Evolutionary conservation across 2,113 vertebrate genomes (phyloP).

Genomic region (Phrynosoma platyrhinos): DNA sequence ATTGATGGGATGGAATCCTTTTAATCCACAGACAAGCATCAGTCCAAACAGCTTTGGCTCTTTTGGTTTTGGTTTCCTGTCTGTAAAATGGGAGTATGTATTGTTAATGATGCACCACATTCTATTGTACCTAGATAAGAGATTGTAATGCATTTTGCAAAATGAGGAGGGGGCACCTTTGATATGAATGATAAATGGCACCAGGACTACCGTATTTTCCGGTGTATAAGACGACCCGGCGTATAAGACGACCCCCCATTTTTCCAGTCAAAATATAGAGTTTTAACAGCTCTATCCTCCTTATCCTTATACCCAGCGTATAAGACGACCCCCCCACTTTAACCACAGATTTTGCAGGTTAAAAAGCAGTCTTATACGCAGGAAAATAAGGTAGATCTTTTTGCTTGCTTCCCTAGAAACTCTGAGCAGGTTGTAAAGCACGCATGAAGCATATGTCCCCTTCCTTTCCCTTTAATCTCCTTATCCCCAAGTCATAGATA

Average conservation of each 20-base stretch:
- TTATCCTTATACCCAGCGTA: no score
- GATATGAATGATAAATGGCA: neutral
- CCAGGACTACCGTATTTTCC: no score
- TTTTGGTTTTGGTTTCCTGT: neutral
- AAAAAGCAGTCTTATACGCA: no score
- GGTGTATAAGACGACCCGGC: no score
- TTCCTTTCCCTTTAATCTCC: slow-evolving; percentile 27
- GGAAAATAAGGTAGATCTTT: no score
- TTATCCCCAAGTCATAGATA: slow-evolving; percentile 28
- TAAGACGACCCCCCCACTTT: no score
- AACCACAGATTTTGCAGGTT: no score
- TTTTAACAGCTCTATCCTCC: no score
- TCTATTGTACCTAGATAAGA: neutral
- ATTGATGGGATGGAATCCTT: neutral
- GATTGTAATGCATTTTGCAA: neutral
- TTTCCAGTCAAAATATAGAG: no score
- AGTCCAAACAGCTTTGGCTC: neutral
- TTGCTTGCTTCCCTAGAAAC: slow-evolving; percentile 13
- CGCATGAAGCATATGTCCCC: slow-evolving; percentile 21
- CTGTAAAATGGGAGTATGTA: neutral
- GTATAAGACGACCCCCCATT: no score
- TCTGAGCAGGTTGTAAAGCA: slow-evolving; percentile 15
- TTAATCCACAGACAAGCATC: neutral
- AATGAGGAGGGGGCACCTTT: neutral
- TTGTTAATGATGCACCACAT: neutral